Evolutionary conservation across 2,888 invertebrate genomes (phyloP).

Genomic region (Andrena camellia): DNA sequence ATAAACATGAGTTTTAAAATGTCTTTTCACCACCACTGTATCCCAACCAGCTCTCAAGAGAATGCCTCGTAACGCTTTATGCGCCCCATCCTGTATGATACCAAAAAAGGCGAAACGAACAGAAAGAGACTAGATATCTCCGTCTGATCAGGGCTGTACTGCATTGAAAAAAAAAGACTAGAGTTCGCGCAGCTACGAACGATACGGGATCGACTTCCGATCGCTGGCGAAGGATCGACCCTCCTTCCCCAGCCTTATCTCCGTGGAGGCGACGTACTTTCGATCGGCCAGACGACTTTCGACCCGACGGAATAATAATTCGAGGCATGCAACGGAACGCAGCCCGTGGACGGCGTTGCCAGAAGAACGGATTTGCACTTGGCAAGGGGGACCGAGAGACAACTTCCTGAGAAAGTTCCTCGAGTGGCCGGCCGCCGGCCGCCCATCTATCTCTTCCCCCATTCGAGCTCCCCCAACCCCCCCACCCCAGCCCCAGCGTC

Average conservation of each 20-base stretch:
- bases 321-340: slow-evolving; percentile 50
- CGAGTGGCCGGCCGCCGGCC: slow-evolving; percentile 56
- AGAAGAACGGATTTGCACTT: slow-evolving; percentile 71
- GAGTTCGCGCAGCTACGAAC: slow-evolving; percentile 4
- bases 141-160: background rate
- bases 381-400: slow-evolving; percentile 63
- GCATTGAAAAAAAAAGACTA: background rate
- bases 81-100: too few relatives aligned
- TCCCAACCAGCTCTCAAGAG: too few relatives aligned
- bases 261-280: background rate
- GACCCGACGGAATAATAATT: slow-evolving; percentile 69
- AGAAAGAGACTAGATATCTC: background rate
- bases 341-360: slow-evolving; percentile 39
- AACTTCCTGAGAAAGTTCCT: slow-evolving; percentile 71
- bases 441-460: slow-evolving; percentile 46
- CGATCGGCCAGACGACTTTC: slow-evolving; percentile 41
- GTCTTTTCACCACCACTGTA: too few relatives aligned
- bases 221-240: slow-evolving; percentile 28
- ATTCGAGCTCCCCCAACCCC: slow-evolving; percentile 24
- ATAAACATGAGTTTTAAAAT: too few relatives aligned
- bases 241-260: slow-evolving; percentile 19
- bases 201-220: slow-evolving; percentile 14
- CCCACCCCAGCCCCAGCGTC: too few relatives aligned
- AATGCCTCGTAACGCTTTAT: too few relatives aligned
- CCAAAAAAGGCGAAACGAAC: background rate